Conservation (phyloP, 2,888 invertebrate species). For the Ennomos erosarius region DNA sequence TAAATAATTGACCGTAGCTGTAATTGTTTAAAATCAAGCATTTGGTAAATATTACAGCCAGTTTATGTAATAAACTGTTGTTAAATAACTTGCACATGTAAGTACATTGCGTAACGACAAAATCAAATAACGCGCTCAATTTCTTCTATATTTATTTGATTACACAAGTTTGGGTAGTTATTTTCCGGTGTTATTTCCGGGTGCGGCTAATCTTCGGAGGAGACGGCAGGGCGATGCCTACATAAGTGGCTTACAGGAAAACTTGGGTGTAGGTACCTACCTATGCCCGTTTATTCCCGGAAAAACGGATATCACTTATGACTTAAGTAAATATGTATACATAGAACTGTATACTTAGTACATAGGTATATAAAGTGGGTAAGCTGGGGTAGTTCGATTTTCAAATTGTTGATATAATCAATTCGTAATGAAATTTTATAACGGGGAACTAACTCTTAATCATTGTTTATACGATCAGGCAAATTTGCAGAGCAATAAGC, state of each 20-base stretch:
- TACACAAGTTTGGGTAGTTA: slow-evolving; percentile 37
- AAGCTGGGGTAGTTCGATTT: slow-evolving; percentile 13
- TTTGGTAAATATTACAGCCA: slow-evolving; percentile 8
- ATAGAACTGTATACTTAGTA: too few species aligned
- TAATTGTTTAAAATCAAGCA: slow-evolving; percentile 19
- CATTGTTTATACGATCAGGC: neutral
- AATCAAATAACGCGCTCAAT: slow-evolving; percentile 18
- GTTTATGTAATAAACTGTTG: slow-evolving; percentile 13
- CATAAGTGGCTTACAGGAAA: slow-evolving; percentile 35
- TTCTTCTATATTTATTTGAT: slow-evolving; percentile 35
- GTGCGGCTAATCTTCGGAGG: slow-evolving; percentile 31
- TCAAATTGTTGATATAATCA: slow-evolving; percentile 11
- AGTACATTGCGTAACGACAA: slow-evolving; percentile 10
- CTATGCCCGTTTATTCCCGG: slow-evolving; percentile 14
- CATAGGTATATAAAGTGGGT: slow-evolving; percentile 21
- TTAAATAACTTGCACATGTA: slow-evolving; percentile 3
- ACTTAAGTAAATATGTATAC: slow-evolving; percentile 30
- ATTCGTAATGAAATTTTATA: slow-evolving; percentile 14
- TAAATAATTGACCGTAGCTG: slow-evolving; percentile 14
- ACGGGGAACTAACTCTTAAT: neutral
- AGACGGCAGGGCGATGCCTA: slow-evolving; percentile 6
- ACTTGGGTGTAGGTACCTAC: slow-evolving; percentile 6
- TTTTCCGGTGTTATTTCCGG: slow-evolving; percentile 39
- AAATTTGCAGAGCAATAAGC: neutral
- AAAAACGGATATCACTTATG: slow-evolving; percentile 28